These are phyloP conservation scores for Nansenia antarctica DNA, from an alignment of 2,113 vertebrate genomes.

Conservation along the genomic window DNA sequence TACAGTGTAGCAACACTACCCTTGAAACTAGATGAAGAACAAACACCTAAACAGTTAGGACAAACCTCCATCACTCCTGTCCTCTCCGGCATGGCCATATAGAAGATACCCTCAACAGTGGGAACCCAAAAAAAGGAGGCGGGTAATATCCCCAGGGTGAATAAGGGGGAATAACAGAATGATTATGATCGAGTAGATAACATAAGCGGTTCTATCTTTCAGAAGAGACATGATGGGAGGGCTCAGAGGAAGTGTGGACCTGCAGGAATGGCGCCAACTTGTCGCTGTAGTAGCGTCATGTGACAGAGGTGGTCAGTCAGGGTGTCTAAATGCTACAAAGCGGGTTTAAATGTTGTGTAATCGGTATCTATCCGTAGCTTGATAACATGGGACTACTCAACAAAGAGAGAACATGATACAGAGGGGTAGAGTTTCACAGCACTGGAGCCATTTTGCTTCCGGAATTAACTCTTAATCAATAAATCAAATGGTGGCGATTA, in stretches of 20 bases:
- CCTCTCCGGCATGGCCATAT: constrained; percentile 13
- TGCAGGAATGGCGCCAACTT: background rate
- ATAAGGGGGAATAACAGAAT: constrained; percentile 14
- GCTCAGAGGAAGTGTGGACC: constrained; percentile 1
- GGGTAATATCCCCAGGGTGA: too few relatives aligned
- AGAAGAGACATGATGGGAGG: constrained; percentile 22
- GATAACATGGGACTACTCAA: background rate
- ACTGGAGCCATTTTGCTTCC: too few relatives aligned
- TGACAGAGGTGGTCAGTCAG: background rate
- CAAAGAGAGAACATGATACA: too few relatives aligned
- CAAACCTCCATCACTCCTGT: background rate
- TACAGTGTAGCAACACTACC: background rate
- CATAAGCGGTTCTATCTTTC: constrained; percentile 32
- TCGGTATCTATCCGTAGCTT: constrained; percentile 1
- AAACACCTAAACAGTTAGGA: background rate
- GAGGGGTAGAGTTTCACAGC: background rate
- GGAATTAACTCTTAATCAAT: too few relatives aligned
- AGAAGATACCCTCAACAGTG: background rate
- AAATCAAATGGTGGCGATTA: background rate
- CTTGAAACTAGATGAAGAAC: background rate
- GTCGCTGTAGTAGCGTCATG: constrained; percentile 27
- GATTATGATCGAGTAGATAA: constrained; percentile 1
- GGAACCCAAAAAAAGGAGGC: background rate
- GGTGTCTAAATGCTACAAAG: constrained; percentile 3
- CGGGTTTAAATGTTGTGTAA: constrained; percentile 21